Evolutionary conservation across 2,888 invertebrate species (phyloP), one percentile per base, ranked within the genome.

Genomic region (Ormyrus labotus): DNA sequence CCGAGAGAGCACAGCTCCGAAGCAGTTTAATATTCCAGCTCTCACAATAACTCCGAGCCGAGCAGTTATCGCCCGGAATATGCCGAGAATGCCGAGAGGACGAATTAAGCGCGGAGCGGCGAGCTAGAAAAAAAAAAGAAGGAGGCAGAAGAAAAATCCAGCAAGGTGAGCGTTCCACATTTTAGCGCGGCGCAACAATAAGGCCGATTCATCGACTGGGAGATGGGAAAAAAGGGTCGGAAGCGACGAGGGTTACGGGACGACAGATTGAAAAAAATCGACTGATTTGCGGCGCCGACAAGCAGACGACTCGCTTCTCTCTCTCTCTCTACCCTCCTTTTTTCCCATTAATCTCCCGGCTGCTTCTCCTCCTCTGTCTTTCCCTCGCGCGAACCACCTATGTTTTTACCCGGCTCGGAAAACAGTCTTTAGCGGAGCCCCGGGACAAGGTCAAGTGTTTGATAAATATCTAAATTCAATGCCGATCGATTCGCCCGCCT

Each of bases 241-340:
- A 57, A 74, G 53, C 69, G 69, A 69, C 69, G 69, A 77, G 76
- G 69, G 76, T 67, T 67, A 45, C 58, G n/a, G 63, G 60, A 51
- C 61, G 75, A 61, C 69, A 69, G 76, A 77, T 70, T 77, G 76
- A 77, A 77, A 77, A 76, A 77, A 77, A 77, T 76, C 60, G 69
- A 69, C 68, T 63, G 76, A 76, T 77, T 77, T 63, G 69, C 76
- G 53, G n/a, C 69, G 63, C 6, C 74, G 65, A 74, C 74, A 64
- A 53, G 9, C 64, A 50, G 64, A 64, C 50, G 50, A 64, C 45
- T 53, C 7, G 19, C 10, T 51, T 51, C 51, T 7, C 48, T 51
- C 53, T 53, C 13, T 51, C 51, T 7, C 48, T 51, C 53, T 53
- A 2, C 34, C 10, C 9, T 13, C 11, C 11, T 67, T 74, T 60